phyloP scores from a whole-genome alignment of 2,113 vertebrate species.

The Ahaetulla prasina region DNA sequence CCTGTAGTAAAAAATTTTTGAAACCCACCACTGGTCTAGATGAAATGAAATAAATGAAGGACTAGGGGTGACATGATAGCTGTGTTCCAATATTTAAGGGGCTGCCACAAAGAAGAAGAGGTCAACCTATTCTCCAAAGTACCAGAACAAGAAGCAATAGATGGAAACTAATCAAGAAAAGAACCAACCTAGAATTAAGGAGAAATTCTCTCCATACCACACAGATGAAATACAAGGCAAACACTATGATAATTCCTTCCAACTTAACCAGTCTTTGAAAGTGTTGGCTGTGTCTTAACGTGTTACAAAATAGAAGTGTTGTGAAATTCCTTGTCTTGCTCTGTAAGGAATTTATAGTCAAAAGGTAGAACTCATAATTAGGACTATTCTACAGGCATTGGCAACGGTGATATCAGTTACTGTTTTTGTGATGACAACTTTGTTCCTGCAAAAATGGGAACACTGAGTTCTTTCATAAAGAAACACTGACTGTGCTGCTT shows the following conservation, averaged over 20 bases:
- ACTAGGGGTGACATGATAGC: not conserved
- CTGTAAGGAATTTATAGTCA: not conserved
- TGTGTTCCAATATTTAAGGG: not conserved
- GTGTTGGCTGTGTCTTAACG: not conserved
- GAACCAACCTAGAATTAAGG: not conserved
- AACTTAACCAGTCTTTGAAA: not conserved
- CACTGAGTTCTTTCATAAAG: not conserved
- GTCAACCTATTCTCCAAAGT: not conserved
- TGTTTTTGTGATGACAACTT: not conserved
- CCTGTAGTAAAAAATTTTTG: too few relatives aligned
- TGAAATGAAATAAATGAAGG: not conserved
- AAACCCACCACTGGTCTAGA: not conserved
- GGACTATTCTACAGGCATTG: not conserved
- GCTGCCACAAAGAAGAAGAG: not conserved
- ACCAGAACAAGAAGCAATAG: not conserved
- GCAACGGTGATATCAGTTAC: not conserved
- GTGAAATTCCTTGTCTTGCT: not conserved
- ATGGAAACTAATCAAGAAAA: not conserved
- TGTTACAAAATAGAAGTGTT: not conserved
- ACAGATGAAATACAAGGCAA: slow-evolving; percentile 13
- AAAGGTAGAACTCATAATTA: not conserved
- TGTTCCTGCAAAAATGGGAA: not conserved
- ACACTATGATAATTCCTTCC: not conserved
- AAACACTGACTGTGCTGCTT: not conserved
- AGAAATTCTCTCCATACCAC: not conserved